phyloP scores from a whole-genome alignment of 1,140 invertebrate species.

The Heliconius nattereri region DNA sequence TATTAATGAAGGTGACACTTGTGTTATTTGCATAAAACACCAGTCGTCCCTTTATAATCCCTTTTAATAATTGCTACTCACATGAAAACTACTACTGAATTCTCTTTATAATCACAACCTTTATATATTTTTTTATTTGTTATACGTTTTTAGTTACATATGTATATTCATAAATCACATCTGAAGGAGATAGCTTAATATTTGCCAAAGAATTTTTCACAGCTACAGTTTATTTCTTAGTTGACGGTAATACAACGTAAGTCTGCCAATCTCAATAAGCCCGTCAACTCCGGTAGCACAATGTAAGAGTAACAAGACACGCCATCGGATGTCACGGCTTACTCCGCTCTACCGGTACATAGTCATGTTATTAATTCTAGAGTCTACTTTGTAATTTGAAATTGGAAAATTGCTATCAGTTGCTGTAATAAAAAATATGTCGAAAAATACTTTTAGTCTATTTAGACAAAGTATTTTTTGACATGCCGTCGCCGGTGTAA shows the following conservation, averaged over 20 bases:
- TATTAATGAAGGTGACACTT: conserved; percentile 56
- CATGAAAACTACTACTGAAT: not conserved
- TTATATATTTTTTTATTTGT: not conserved
- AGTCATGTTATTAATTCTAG: not conserved
- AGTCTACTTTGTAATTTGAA: not conserved
- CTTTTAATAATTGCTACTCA: not conserved
- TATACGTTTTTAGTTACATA: not conserved
- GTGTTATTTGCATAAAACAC: conserved; percentile 50
- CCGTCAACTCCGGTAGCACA: not conserved
- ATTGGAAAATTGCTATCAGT: not conserved
- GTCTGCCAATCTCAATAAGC: not conserved
- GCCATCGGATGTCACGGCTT: not conserved
- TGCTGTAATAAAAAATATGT: not conserved
- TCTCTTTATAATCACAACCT: not conserved
- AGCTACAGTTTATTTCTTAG: not conserved
- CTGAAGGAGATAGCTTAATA: not conserved
- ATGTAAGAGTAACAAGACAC: conserved; percentile 2
- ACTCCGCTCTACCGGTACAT: not conserved
- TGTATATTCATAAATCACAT: not conserved
- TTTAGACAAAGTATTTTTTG: no score
- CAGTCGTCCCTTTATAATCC: not conserved
- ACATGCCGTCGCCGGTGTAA: no score
- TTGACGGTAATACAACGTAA: not conserved
- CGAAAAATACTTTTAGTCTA: no score
- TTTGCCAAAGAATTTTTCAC: not conserved